Base-by-base conservation (phyloP, 2,888 invertebrate genomes). In the Neoitamus cyanurus region DNA sequence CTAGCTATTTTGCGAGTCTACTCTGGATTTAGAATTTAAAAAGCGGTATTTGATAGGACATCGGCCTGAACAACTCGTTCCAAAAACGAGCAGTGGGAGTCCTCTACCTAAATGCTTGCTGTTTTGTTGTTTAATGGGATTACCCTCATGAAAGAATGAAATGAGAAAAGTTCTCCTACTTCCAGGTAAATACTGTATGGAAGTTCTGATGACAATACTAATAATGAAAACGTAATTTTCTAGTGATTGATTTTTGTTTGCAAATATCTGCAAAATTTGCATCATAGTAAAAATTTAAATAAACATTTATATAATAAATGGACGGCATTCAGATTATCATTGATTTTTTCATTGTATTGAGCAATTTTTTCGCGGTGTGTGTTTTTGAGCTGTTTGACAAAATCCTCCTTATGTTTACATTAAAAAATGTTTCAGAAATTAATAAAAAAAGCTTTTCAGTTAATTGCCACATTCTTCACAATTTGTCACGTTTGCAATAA, bases 241-340 rank as follows among this genome's bases (percentile, higher is more conserved):
- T 82, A 69, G 68, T 82, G 25, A 82, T 69, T 82, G 34, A 46
- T 68, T 82, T 58, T 82, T 82, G 82, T 37, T 82, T 82, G 82
- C 82, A 82, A 68, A 48, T 20, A 82, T 82, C 69, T 82, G 82
- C 36, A 83, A 84, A 84, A 84, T 80, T 80, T 77, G 78, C 75
- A 85, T 73, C 58, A 82, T 70, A 73, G 84, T 46, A 84, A 84
- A 85, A 72, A 83, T 75, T 75, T 83, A 82, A 85, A 70, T 36
- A 83, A 83, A 85, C 84, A 86, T 86, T 85, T 85, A 85, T 86
- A 85, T 85, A 86, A 86, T 86, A 86, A 86, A 85, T 86, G 86
- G 86, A 86, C 86, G 86, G 86, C 86, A 86, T 86, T 85, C 86
- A 86, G 86, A 86, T 86, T 86, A 86, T 85, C 34, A 85, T 86